Percentiles rank a stretch among this genome's conserved stretches.
Evolutionary conservation across 2,113 vertebrate species (phyloP).

Genomic region (Lonchura striata): DNA sequence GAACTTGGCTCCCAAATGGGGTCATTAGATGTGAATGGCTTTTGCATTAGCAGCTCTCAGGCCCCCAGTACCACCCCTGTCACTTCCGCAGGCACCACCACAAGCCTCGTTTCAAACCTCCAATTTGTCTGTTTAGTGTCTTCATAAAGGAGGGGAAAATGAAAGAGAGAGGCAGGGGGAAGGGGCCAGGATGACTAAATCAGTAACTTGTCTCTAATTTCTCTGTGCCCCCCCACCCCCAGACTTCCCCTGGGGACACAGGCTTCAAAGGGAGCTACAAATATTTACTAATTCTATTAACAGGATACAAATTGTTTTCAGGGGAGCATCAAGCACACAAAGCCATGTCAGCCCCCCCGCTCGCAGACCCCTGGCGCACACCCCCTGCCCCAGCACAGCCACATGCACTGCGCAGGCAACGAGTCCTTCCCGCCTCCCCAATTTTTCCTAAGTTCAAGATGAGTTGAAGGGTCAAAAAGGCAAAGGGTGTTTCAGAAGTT

Average conservation of each 20-base stretch:
- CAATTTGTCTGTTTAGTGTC: conserved; percentile 76
- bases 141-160: conserved; percentile 63
- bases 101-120: conserved; percentile 59
- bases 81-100: conserved; percentile 60
- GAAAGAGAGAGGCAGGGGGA: conserved; percentile 41
- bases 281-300: conserved; percentile 83
- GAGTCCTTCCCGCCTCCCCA: conserved; percentile 63
- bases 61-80: conserved; percentile 22
- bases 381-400: background rate
- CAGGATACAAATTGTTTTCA: conserved; percentile 72
- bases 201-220: conserved; percentile 70
- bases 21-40: conserved; percentile 46
- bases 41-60: conserved; percentile 51
- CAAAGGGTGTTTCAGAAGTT: conserved; percentile 84
- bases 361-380: background rate
- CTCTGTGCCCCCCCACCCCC: background rate
- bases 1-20: conserved; percentile 29
- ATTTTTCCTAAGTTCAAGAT: conserved; percentile 81
- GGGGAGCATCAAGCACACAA: conserved; percentile 55
- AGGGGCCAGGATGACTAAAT: conserved; percentile 39
- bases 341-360: background rate
- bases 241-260: conserved; percentile 62
- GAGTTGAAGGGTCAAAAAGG: conserved; percentile 88
- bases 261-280: conserved; percentile 75
- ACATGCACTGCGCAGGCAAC: conserved; percentile 33